phyloP scores from a whole-genome alignment of 2,888 invertebrate genomes.

The Gibbula magus region DNA sequence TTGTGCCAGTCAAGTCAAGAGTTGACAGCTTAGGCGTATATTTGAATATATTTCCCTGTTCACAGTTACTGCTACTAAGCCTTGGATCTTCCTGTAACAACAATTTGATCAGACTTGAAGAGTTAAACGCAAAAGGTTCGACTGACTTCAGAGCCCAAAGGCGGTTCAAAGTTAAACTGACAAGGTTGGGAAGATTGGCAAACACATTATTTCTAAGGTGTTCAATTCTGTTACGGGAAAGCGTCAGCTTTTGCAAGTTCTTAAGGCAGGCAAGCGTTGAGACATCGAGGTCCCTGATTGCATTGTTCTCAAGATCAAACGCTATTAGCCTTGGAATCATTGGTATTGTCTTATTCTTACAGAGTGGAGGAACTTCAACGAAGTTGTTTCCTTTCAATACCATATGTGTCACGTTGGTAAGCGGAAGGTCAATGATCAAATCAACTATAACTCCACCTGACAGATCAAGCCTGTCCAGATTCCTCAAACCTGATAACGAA shows the following conservation, averaged over 20 bases:
- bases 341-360: not conserved
- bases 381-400: not conserved
- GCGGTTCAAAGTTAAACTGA: not conserved
- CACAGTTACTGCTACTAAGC: not conserved
- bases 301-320: not conserved
- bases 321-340: not conserved
- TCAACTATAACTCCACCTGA: not conserved
- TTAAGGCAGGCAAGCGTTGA: not conserved
- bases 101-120: not conserved
- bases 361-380: not conserved
- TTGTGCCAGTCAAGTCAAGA: not conserved
- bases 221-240: not conserved
- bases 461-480: not conserved
- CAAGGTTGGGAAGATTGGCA: not conserved
- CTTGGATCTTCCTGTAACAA: not conserved
- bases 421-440: not conserved
- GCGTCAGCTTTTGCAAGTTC: not conserved
- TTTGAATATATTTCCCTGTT: not conserved
- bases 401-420: not conserved
- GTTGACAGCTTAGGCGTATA: not conserved
- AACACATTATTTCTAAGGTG: not conserved
- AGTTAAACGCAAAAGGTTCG: not conserved
- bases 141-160: not conserved
- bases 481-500: not conserved
- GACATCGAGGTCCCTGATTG: not conserved